phyloP scores from a whole-genome alignment of 37 sponge, comb jelly and placozoan species.

The Bolinopsis microptera region DNA sequence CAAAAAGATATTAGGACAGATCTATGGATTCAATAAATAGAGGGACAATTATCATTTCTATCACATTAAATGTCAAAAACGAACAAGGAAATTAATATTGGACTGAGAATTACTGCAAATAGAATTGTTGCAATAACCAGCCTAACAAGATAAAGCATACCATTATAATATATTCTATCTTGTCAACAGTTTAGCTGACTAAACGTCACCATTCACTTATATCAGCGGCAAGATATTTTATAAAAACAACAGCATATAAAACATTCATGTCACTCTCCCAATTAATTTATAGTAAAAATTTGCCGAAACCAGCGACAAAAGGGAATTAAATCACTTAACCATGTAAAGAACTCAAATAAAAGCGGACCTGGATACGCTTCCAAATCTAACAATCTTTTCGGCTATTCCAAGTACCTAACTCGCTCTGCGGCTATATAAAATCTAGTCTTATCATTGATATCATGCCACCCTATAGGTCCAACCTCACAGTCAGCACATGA shows the following conservation, averaged over 20 bases:
- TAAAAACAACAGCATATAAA: not conserved
- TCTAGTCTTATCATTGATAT: conserved; percentile 68
- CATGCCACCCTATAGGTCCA: conserved; percentile 94
- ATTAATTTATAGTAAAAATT: not conserved
- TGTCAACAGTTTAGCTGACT: not conserved
- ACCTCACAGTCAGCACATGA: conserved; percentile 99
- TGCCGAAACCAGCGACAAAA: not conserved
- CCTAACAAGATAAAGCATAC: not conserved
- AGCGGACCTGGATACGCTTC: not conserved
- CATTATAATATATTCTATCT: too few relatives aligned
- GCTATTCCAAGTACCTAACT: conserved; percentile 69
- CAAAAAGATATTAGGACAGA: too few relatives aligned
- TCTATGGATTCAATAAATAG: too few relatives aligned
- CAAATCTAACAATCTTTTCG: not conserved
- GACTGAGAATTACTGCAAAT: not conserved
- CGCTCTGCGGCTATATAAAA: conserved; percentile 83
- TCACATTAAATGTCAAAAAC: not conserved
- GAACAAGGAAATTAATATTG: not conserved
- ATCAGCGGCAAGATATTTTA: not conserved
- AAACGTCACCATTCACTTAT: not conserved
- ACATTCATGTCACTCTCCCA: not conserved
- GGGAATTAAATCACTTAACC: not conserved
- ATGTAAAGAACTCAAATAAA: not conserved
- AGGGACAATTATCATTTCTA: too few relatives aligned
- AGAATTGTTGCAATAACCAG: not conserved